Evolutionary conservation across 2,113 vertebrate genomes (phyloP).

Genomic region (Xiphorhynchus elegans): DNA sequence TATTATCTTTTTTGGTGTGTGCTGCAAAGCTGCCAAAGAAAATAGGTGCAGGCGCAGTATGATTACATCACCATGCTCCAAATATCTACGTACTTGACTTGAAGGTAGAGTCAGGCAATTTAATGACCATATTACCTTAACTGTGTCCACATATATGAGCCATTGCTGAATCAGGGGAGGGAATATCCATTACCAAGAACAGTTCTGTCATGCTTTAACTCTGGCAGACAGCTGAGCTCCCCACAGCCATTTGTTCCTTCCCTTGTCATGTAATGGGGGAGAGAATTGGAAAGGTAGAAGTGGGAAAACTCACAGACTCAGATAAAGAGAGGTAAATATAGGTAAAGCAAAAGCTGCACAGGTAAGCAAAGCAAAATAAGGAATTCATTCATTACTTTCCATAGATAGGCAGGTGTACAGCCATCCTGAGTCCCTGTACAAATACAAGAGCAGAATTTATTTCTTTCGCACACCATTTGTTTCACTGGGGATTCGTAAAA

Average conservation of each 20-base stretch:
- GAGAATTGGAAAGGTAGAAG: neutral
- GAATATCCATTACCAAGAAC: neutral
- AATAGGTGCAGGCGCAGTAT: neutral
- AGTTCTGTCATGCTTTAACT: neutral
- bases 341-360: neutral
- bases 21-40: neutral
- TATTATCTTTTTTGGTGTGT: neutral
- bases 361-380: neutral
- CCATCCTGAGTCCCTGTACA: neutral
- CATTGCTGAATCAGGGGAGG: neutral
- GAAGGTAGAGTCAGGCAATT: neutral
- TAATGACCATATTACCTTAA: neutral
- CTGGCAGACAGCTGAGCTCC: neutral
- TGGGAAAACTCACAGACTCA: neutral
- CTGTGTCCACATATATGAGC: neutral
- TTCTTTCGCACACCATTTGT: neutral
- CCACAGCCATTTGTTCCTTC: accelerated
- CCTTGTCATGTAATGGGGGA: accelerated
- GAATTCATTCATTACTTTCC: neutral
- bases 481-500: neutral
- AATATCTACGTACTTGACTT: neutral
- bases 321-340: neutral
- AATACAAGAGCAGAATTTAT: neutral
- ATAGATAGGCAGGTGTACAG: neutral
- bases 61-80: neutral